Percentiles rank a stretch among this genome's conserved stretches.
phyloP scores from a whole-genome alignment of 2,113 vertebrate genomes.

The Maylandia zebra region DNA sequence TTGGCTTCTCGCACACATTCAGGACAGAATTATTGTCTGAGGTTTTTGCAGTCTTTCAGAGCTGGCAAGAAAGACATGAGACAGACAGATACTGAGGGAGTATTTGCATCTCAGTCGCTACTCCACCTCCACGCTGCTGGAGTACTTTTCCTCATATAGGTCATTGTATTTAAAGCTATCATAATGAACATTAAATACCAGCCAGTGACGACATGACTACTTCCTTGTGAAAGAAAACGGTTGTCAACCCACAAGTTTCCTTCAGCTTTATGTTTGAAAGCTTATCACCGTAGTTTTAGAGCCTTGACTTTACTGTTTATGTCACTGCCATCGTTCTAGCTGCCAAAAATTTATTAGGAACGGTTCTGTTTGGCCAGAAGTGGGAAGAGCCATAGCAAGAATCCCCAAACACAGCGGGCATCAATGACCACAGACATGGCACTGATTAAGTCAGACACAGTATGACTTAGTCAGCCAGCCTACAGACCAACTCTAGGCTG shows the following conservation, averaged over 20 bases:
- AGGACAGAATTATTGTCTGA: slow-evolving; percentile 43
- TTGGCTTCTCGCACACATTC: not conserved
- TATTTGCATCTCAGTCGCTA: not conserved
- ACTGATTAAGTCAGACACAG: not conserved
- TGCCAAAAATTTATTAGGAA: not conserved
- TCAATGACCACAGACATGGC: not conserved
- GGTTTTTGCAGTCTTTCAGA: slow-evolving; percentile 29
- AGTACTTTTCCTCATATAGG: not conserved
- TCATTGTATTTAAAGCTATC: not conserved
- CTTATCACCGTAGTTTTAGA: not conserved
- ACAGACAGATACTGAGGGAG: slow-evolving; percentile 4
- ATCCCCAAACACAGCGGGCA: not conserved
- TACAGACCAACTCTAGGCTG: not conserved
- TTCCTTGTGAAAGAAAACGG: not conserved
- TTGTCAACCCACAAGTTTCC: not conserved
- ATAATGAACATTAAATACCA: not conserved
- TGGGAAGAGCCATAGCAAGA: not conserved
- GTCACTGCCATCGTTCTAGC: not conserved
- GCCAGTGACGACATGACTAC: not conserved
- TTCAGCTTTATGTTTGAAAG: not conserved
- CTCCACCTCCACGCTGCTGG: not conserved
- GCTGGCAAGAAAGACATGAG: slow-evolving; percentile 2
- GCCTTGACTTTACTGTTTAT: not conserved
- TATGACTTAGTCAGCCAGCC: not conserved
- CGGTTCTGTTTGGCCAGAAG: not conserved